A percentile compares a stretch with the other conserved stretches of the same genome.
phyloP scores from a whole-genome alignment of 2,113 vertebrate genomes.

The human (Homo sapiens) region DNA sequence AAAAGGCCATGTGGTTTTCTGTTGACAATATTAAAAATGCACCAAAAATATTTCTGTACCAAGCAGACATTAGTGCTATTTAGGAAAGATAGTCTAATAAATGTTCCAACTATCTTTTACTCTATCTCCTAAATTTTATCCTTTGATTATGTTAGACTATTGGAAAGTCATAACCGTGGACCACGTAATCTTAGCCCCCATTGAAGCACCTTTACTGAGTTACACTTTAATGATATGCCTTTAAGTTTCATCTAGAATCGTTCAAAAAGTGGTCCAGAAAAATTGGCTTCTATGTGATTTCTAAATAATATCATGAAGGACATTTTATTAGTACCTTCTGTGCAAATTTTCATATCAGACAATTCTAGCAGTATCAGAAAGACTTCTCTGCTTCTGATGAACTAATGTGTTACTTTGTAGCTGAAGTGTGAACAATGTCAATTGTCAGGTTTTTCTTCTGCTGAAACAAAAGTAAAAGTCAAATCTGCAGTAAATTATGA shows the following conservation, averaged over 20 bases:
- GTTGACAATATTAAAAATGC: background rate
- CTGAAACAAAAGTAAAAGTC: background rate
- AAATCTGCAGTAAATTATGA: no score
- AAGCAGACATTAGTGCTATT: background rate
- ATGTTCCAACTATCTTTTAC: background rate
- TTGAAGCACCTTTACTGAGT: background rate
- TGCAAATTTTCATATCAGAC: background rate
- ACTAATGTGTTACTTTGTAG: background rate
- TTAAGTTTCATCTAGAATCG: background rate
- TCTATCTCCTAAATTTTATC: background rate
- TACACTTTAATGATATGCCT: background rate
- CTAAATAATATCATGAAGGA: background rate
- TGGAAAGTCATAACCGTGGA: background rate
- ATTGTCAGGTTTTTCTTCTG: background rate
- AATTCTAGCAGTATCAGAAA: background rate
- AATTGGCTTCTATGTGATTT: background rate
- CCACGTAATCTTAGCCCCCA: background rate
- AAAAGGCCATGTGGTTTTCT: background rate
- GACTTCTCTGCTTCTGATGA: rapidly evolving
- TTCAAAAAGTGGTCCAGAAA: background rate
- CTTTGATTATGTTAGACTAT: background rate
- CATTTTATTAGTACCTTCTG: background rate
- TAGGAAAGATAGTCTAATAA: background rate
- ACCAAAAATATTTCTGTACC: background rate
- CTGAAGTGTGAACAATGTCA: background rate